Evolutionary conservation across 2,797 vertebrate species (phyloP).

Genomic region (Parauchenoglanis punctatus): DNA sequence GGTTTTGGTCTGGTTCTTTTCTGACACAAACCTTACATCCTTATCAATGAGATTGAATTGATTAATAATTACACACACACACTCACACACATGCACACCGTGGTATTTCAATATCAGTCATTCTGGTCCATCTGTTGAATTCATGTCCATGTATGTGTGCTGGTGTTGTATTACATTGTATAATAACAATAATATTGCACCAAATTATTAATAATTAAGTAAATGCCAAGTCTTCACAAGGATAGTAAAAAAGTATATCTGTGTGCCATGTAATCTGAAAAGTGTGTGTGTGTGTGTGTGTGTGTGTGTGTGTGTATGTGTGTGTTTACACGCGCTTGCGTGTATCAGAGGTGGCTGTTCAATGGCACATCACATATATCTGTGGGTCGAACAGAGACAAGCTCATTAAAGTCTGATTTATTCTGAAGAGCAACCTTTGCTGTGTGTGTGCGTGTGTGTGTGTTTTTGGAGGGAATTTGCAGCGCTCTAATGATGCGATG

Average conservation of each 20-base stretch:
- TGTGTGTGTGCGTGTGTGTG: conserved; percentile 23
- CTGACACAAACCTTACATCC: neutral
- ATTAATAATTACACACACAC: neutral
- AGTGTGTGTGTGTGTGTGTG: neutral
- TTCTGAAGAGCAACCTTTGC: neutral
- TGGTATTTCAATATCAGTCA: neutral
- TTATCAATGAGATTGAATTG: too few species aligned
- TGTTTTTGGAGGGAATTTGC: neutral
- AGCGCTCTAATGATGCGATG: conserved; percentile 55
- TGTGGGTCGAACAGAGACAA: neutral
- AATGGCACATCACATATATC: neutral
- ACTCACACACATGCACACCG: neutral
- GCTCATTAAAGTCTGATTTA: neutral
- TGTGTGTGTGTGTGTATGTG: neutral
- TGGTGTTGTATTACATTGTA: neutral
- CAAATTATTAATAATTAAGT: neutral
- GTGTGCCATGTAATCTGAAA: neutral
- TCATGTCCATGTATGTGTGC: neutral
- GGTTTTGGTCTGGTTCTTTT: neutral
- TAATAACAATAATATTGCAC: too few species aligned
- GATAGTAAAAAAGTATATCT: neutral
- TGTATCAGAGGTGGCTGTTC: neutral
- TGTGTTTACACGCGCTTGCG: neutral
- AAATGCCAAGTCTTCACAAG: neutral
- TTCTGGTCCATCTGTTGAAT: neutral